Evolutionary conservation across 2,888 invertebrate species (phyloP).

Genomic region (Sesia apiformis): DNA sequence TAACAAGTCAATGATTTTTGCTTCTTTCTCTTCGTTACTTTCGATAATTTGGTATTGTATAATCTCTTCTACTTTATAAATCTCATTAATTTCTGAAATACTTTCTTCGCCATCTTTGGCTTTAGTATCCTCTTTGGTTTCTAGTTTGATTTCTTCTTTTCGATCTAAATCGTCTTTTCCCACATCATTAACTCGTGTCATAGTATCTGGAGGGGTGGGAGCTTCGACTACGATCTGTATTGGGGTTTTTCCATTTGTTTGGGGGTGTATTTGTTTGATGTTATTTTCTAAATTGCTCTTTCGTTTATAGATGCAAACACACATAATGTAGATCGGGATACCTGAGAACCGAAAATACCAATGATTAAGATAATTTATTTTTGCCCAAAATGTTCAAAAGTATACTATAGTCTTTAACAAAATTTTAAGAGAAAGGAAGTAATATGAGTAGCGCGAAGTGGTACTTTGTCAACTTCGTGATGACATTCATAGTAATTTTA

Average conservation of each 20-base stretch:
- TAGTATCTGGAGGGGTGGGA: conserved; percentile 55
- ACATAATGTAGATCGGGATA: conserved; percentile 50
- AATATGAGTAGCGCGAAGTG: too few relatives aligned
- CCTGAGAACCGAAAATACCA: conserved; percentile 33
- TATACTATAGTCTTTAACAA: too few relatives aligned
- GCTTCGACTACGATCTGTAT: conserved; percentile 58
- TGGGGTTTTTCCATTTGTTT: conserved; percentile 44
- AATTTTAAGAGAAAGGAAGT: too few relatives aligned
- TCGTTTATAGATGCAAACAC: conserved; percentile 41
- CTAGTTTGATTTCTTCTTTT: conserved; percentile 9
- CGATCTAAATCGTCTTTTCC: conserved; percentile 21
- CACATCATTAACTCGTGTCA: conserved; percentile 28
- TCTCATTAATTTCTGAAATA: conserved; percentile 17
- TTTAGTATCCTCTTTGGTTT: conserved; percentile 19
- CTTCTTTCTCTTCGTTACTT: conserved; percentile 60
- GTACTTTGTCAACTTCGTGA: too few relatives aligned
- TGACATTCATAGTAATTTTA: too few relatives aligned
- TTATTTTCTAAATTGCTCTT: conserved; percentile 24
- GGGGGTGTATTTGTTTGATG: conserved; percentile 23
- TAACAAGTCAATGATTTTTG: conserved; percentile 62
- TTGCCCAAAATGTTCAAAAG: too few relatives aligned
- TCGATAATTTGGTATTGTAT: conserved; percentile 46
- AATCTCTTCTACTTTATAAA: conserved; percentile 36
- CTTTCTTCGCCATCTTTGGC: conserved; percentile 18
- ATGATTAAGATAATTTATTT: too few relatives aligned